phyloP scores from a whole-genome alignment of 2,888 invertebrate species.

The Xanthostigma xanthostigma region DNA sequence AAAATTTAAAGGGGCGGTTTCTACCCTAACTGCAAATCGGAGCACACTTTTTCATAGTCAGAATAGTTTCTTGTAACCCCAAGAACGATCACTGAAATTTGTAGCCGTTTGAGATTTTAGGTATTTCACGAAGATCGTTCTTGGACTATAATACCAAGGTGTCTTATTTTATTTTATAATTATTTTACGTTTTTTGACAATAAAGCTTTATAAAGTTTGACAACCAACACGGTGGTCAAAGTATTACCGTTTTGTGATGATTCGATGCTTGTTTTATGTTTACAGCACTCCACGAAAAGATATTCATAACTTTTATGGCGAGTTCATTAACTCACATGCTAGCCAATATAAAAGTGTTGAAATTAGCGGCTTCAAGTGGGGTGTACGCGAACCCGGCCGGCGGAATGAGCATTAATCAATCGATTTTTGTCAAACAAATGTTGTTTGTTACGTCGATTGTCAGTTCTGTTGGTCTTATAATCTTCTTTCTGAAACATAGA shows the following conservation, averaged over 20 bases:
- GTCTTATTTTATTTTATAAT: too few relatives aligned
- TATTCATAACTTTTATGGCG: slow-evolving; percentile 82
- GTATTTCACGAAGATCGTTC: too few relatives aligned
- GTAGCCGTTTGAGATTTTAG: too few relatives aligned
- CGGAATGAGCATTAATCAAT: slow-evolving; percentile 15
- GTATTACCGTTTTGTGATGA: background rate
- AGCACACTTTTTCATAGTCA: too few relatives aligned
- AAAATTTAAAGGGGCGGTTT: too few relatives aligned
- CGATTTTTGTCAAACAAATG: slow-evolving; percentile 42
- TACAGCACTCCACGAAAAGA: slow-evolving; percentile 78
- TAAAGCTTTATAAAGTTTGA: too few relatives aligned
- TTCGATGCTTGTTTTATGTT: slow-evolving; percentile 15
- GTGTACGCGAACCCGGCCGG: slow-evolving; percentile 12
- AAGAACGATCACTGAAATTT: too few relatives aligned
- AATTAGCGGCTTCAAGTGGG: slow-evolving; percentile 21
- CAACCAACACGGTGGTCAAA: too few relatives aligned
- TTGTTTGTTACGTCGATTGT: slow-evolving; percentile 62
- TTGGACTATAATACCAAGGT: too few relatives aligned
- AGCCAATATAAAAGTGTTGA: slow-evolving; percentile 44
- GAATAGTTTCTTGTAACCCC: too few relatives aligned
- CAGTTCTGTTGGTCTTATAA: slow-evolving; percentile 67
- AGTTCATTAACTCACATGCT: slow-evolving; percentile 74
- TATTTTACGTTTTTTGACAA: too few relatives aligned
- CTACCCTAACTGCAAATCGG: too few relatives aligned
- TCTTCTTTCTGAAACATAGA: slow-evolving; percentile 82